Evolutionary conservation across 2,888 invertebrate species (phyloP).

Genomic region (Pachliopta kotzebuea): DNA sequence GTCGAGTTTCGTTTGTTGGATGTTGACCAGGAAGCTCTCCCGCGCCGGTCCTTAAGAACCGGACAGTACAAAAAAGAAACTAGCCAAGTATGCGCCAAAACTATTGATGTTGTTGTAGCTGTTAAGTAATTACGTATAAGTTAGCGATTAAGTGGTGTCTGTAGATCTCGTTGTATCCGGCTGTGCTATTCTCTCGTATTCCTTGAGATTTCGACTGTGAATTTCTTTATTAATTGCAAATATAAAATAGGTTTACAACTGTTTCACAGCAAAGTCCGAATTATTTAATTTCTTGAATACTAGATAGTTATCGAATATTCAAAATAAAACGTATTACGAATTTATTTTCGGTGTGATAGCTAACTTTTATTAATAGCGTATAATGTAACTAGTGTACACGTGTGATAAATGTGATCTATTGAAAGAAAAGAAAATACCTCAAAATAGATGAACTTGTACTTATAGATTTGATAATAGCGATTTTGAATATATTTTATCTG

Average conservation of each 20-base stretch:
- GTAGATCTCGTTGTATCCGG: constrained; percentile 64
- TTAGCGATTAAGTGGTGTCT: constrained; percentile 38
- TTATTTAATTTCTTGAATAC: constrained; percentile 20
- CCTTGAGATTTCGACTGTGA: background rate
- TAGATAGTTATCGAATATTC: constrained; percentile 22
- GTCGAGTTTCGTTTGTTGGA: constrained; percentile 34
- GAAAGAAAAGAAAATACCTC: constrained; percentile 52
- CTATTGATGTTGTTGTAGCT: constrained; percentile 12
- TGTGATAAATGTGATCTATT: constrained; percentile 40
- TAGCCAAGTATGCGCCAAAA: constrained; percentile 46
- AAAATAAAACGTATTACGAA: constrained; percentile 43
- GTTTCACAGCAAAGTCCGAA: constrained; percentile 4
- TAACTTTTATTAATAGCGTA: constrained; percentile 27
- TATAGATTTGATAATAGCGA: constrained; percentile 44
- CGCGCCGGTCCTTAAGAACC: constrained; percentile 18
- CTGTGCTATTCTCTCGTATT: constrained; percentile 56
- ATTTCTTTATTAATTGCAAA: background rate
- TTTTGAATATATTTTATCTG: constrained; percentile 63
- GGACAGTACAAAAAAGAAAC: constrained; percentile 28
- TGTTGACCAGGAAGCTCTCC: constrained; percentile 2
- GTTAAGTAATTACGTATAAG: constrained; percentile 10
- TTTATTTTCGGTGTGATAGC: constrained; percentile 57
- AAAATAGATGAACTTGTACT: constrained; percentile 46
- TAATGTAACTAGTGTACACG: constrained; percentile 30
- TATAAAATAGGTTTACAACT: background rate